Base-by-base conservation (phyloP, 1,140 invertebrate genomes). In the Atopsyche davidsoni region DNA sequence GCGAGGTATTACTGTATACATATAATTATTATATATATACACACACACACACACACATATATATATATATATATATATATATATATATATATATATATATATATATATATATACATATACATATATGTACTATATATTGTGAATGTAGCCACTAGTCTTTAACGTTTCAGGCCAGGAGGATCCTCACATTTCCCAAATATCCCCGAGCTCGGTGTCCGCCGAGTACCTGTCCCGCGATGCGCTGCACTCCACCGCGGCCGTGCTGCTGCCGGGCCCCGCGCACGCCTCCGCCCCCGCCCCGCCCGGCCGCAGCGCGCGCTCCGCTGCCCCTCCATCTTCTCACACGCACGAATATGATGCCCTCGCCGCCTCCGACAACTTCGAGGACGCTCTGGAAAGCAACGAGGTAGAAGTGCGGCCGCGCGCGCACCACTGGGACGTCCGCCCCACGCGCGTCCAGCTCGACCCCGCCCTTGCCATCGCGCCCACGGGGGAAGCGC, bases 401-500 rank as follows among this genome's bases (percentile, higher is more conserved):
- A 68, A 67, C 46, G 66, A 70, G 52, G 53, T 73, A 54, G 69
- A 72, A 60, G 18, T 70, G 36, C 69, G 71, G 35, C 67, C 24
- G 6, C 24, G 24, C 6, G n/a, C 24, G 24, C 24, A 28, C 6
- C n/a, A 28, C 24, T 28, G 6, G 6, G n/a, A 28, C n/a, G 24
- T 7, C n/a, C 6, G n/a, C 24, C 24, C n/a, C 24, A 6, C 24
- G n/a, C 6, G 6, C 6, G n/a, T 28, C 6, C n/a, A 6, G 24
- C 24, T 28, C 24, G n/a, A n/a, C n/a, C n/a, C 24, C 24, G n/a
- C 24, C 6, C 24, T 45, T 69, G 70, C 28, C 65, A 74, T 47
- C 48, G 31, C 16, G n/a, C n/a, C 16, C 3, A 34, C 11, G 81
- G 82, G 82, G 82, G 82, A 85, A 83, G 81, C 59, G 57, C 68